phyloP scores from a whole-genome alignment of 2,113 vertebrate species.

The Epinephelus moara region DNA sequence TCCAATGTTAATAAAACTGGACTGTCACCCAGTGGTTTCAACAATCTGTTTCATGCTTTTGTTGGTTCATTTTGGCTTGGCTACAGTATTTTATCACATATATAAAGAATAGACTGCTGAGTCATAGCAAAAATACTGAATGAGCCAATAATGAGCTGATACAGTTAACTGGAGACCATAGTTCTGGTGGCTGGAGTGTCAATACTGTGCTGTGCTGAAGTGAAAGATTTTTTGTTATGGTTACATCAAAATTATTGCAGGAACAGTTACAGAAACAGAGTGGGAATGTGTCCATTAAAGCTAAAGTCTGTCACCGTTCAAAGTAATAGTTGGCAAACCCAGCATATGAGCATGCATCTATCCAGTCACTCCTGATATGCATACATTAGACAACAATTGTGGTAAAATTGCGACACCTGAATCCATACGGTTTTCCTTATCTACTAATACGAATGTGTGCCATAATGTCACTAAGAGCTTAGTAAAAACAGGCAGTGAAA shows the following conservation, averaged over 20 bases:
- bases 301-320: background rate
- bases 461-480: background rate
- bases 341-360: background rate
- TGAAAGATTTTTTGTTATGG: background rate
- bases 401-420: background rate
- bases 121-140: background rate
- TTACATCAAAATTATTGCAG: background rate
- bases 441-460: background rate
- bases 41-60: constrained; percentile 29
- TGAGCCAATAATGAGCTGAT: background rate
- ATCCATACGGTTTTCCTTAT: background rate
- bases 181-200: background rate
- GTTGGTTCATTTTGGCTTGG: constrained; percentile 8
- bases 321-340: background rate
- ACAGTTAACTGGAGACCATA: background rate
- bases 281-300: background rate
- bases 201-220: background rate
- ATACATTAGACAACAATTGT: background rate
- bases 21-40: constrained; percentile 15
- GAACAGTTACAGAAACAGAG: background rate
- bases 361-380: background rate
- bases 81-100: background rate
- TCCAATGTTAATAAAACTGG: constrained; percentile 43
- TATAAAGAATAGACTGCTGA: background rate
- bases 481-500: constrained; percentile 7